Evolutionary conservation across 1,140 invertebrate species (phyloP).

Genomic region (Danaus plexippus): DNA sequence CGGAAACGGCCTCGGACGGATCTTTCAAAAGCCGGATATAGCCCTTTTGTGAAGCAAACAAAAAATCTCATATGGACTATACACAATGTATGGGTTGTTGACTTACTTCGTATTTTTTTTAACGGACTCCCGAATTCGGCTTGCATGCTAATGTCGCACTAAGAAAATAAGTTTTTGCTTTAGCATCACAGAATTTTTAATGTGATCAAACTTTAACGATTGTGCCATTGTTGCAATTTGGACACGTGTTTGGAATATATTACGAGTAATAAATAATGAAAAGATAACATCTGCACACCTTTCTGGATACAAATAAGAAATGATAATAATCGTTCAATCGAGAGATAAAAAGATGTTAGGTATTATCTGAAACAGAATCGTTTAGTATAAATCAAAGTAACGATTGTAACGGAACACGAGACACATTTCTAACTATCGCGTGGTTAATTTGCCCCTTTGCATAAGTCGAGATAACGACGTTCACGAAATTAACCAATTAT

Average conservation of each 20-base stretch:
- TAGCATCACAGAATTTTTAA: slow-evolving; percentile 32
- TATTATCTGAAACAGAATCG: too few species aligned
- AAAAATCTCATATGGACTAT: slow-evolving; percentile 35
- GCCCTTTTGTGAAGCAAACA: slow-evolving; percentile 58
- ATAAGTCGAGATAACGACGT: slow-evolving; percentile 13
- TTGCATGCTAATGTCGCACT: slow-evolving; percentile 39
- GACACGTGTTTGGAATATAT: slow-evolving; percentile 7
- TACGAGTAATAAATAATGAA: neutral
- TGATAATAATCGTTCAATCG: too few species aligned
- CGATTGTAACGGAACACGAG: too few species aligned
- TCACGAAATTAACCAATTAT: slow-evolving; percentile 17
- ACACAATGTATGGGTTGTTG: slow-evolving; percentile 53
- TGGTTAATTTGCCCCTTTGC: slow-evolving; percentile 14
- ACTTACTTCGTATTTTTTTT: slow-evolving; percentile 44
- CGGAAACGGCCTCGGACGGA: slow-evolving; percentile 47
- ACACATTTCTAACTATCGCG: slow-evolving; percentile 9
- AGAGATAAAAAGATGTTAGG: too few species aligned
- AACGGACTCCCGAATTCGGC: slow-evolving; percentile 31
- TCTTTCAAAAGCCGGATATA: slow-evolving; percentile 55
- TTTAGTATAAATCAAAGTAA: too few species aligned
- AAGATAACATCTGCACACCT: too few species aligned
- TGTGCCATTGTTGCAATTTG: slow-evolving; percentile 7
- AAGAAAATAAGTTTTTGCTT: slow-evolving; percentile 31
- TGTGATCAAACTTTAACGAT: slow-evolving; percentile 18
- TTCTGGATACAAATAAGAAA: too few species aligned